These are phyloP conservation scores for Spea hammondii DNA, from an alignment of 2,797 vertebrate genomes.

Conservation along the genomic window DNA sequence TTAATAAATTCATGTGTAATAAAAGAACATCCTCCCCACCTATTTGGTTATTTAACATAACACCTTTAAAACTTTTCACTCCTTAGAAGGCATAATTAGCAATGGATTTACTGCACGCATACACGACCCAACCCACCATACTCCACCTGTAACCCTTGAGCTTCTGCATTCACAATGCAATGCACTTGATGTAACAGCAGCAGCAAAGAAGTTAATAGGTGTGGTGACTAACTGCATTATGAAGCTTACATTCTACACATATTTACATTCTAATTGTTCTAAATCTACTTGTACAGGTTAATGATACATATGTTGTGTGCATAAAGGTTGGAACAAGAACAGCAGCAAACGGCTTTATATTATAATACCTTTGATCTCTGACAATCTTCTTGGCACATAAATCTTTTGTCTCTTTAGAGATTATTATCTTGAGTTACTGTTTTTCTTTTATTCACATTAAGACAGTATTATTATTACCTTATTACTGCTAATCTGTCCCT, in stretches of 20 bases:
- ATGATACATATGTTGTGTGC: constrained; percentile 48
- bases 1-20: constrained; percentile 43
- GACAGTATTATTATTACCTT: constrained; percentile 86
- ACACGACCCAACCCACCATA: constrained; percentile 32
- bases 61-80: constrained; percentile 46
- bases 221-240: constrained; percentile 21
- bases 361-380: constrained; percentile 65
- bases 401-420: constrained; percentile 78
- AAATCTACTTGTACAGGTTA: constrained; percentile 51
- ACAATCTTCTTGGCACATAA: constrained; percentile 64
- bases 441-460: constrained; percentile 83
- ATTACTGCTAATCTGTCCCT: constrained; percentile 90
- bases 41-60: constrained; percentile 45
- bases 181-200: not conserved
- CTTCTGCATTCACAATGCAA: not conserved
- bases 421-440: constrained; percentile 86
- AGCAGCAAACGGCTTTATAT: constrained; percentile 59
- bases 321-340: constrained; percentile 56
- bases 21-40: constrained; percentile 40
- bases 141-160: constrained; percentile 23
- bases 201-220: constrained; percentile 27
- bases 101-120: constrained; percentile 46
- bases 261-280: constrained; percentile 52
- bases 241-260: constrained; percentile 27
- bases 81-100: constrained; percentile 43